Conservation (phyloP, 2,797 vertebrate genomes). For the Enteromius viviparus region DNA sequence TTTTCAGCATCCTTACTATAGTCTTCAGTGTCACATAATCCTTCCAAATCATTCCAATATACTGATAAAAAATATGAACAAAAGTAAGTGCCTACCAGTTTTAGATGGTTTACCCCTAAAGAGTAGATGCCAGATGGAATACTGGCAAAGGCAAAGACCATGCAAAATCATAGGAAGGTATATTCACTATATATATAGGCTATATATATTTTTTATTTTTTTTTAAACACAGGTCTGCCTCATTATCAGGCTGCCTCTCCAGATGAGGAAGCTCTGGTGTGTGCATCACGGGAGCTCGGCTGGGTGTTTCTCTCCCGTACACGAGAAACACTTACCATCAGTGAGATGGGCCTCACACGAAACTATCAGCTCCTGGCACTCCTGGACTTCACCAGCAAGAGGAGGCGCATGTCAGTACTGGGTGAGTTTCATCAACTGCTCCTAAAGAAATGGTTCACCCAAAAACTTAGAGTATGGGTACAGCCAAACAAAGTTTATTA, state of each 20-base stretch:
- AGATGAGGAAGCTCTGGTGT: conserved; percentile 89
- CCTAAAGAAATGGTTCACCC: neutral
- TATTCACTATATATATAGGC: neutral
- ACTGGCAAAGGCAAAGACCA: neutral
- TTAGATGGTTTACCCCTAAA: neutral
- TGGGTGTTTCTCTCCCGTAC: conserved; percentile 88
- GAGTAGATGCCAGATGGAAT: neutral
- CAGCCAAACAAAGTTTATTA: neutral
- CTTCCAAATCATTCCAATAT: neutral
- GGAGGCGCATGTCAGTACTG: conserved; percentile 93
- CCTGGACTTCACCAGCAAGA: conserved; percentile 91
- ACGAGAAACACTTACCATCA: conserved; percentile 82
- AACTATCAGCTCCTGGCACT: conserved; percentile 87
- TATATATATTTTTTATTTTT: neutral
- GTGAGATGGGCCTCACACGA: conserved; percentile 82
- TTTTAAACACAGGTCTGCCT: conserved; percentile 74
- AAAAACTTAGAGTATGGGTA: no score
- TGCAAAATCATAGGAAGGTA: neutral
- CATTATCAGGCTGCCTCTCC: conserved; percentile 92
- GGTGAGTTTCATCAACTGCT: conserved; percentile 75
- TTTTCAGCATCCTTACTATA: neutral
- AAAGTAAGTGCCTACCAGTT: neutral
- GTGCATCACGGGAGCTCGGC: conserved; percentile 86
- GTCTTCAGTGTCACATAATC: neutral
- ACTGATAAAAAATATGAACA: neutral